Base-by-base conservation (phyloP, 1,140 invertebrate species). In the Euura saliciscinereae region DNA sequence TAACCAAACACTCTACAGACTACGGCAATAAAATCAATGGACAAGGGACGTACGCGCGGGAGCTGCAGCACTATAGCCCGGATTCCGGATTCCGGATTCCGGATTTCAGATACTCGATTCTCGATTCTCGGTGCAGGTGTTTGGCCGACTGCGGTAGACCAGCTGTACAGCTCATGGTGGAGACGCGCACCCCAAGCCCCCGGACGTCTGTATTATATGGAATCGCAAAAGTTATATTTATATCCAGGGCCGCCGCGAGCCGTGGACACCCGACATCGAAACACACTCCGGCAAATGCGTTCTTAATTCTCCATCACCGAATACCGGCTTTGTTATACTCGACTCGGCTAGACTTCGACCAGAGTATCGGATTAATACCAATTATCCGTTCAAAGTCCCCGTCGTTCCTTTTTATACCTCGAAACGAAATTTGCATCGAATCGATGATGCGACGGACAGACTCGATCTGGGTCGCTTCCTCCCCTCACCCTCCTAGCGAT, bases 21-120 rank as follows among this genome's bases (percentile, higher is more conserved):
- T n/a, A 6, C 51, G 51, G 51, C 51, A 59, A 59, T 59, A 59
- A 59, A 59, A 59, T 59, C 51, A 59, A 59, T 59, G 51, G 51
- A 59, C 51, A 28, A 28, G 28, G 28, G 28, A 28, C 28, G 28
- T 28, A 28, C 28, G 28, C 51, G 51, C 6, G 46, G 6, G 46
- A 51, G 46, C 46, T 51, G 46, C 46, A 7, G 51, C 13, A 2
- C 8, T n/a, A n/a, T n/a, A n/a, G n/a, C n/a, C n/a, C n/a, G n/a
- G n/a, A n/a, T n/a, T n/a, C 8, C 13, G 13, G 51, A 59, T 59
- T 59, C 51, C 8, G 13, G 51, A 59, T 59, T 59, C 13, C 51
- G 13, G 8, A n/a, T 59, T 59, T 59, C 13, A 59, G 51, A 59
- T 59, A n/a, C 51, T 6, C 13, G 51, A 59, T 59, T 59, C 51